Percentiles rank a stretch among this genome's conserved stretches.
Conservation (phyloP, 2,888 invertebrate genomes). For the Dryococelus australis region DNA sequence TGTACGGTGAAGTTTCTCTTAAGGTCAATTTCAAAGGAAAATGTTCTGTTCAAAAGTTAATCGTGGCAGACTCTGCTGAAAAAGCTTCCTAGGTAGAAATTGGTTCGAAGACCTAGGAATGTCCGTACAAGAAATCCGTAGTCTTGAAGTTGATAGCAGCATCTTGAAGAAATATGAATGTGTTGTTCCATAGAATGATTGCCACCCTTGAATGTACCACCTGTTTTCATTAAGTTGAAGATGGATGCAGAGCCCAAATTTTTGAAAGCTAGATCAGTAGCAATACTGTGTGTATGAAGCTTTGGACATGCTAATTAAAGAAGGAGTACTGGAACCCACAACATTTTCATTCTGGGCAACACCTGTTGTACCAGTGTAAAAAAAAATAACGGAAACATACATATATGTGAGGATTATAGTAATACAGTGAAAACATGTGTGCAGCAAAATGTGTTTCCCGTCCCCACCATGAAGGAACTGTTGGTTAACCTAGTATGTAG, state of each 20-base stretch:
- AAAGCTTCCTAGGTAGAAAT: background rate
- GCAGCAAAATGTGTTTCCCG: background rate
- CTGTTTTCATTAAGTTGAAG: background rate
- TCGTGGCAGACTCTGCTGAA: no score
- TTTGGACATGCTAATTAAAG: background rate
- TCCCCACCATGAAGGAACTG: background rate
- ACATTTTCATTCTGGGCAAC: background rate
- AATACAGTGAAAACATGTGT: background rate
- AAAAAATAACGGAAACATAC: background rate
- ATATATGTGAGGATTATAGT: background rate
- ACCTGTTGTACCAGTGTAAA: background rate
- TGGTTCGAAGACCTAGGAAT: no score
- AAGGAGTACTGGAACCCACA: background rate
- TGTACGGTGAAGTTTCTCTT: no score
- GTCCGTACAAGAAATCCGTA: no score
- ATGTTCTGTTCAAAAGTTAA: no score
- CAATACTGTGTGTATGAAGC: background rate
- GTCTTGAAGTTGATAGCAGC: no score
- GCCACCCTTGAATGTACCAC: background rate
- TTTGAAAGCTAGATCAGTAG: background rate
- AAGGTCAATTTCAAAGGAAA: no score
- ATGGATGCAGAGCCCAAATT: background rate
- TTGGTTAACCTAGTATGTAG: background rate
- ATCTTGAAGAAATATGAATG: no score
- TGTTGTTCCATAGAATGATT: background rate